phyloP scores from a whole-genome alignment of 2,888 invertebrate species.

The Phengaris alcon region DNA sequence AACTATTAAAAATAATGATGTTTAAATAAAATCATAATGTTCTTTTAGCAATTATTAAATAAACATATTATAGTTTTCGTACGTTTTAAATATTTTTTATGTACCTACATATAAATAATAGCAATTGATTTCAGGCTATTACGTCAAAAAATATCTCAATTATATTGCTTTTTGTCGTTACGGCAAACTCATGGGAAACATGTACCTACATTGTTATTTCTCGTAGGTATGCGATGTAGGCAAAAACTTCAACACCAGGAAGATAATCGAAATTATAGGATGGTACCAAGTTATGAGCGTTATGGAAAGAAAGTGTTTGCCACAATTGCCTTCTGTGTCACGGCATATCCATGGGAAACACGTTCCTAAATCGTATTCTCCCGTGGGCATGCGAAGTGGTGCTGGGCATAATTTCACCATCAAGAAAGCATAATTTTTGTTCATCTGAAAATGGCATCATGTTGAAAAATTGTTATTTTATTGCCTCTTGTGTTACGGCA shows the following conservation, averaged over 20 bases:
- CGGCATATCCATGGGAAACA: conserved; percentile 25
- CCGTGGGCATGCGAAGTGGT: conserved; percentile 8
- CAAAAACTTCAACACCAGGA: background rate
- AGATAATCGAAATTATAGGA: background rate
- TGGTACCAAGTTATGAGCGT: background rate
- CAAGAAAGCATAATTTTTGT: background rate
- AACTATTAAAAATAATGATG: too few species aligned
- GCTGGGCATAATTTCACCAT: background rate
- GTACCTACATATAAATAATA: background rate
- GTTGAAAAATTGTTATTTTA: too few species aligned
- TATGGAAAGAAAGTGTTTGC: background rate
- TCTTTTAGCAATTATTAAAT: too few species aligned
- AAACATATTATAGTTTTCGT: background rate
- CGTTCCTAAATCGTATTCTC: background rate
- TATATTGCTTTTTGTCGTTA: background rate
- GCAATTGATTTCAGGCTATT: background rate
- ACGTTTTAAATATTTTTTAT: background rate
- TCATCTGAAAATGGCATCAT: too few species aligned
- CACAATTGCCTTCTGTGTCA: background rate
- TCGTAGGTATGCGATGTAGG: conserved; percentile 10
- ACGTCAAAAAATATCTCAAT: background rate
- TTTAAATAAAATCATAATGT: too few species aligned
- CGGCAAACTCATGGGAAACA: conserved; percentile 14
- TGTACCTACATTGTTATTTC: background rate
- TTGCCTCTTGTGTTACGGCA: conserved; percentile 3